Percentiles rank a stretch among this genome's conserved stretches.
Conservation (phyloP, 2,113 vertebrate genomes). For the Tylochromis polylepis region DNA sequence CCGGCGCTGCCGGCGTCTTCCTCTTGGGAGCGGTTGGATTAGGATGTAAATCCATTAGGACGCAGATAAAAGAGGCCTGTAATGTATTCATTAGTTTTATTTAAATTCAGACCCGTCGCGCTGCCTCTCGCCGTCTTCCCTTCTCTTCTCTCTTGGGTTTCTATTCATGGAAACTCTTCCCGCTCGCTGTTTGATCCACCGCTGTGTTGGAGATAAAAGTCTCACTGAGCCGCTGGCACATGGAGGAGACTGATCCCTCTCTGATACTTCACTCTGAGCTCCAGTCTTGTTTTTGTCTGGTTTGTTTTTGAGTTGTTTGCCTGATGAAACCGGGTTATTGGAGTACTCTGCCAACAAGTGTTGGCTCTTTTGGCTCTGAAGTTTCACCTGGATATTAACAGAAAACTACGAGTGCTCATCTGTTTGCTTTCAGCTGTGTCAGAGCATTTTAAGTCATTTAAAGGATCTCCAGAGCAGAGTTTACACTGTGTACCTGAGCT, state of each 20-base stretch:
- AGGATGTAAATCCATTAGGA: slow-evolving; percentile 50
- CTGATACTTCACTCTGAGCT: not conserved
- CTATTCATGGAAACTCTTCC: slow-evolving; percentile 17
- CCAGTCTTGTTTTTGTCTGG: not conserved
- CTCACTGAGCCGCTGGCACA: not conserved
- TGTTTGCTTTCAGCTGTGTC: not conserved
- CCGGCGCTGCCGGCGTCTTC: not conserved
- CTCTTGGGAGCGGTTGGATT: slow-evolving; percentile 28
- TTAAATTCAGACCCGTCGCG: slow-evolving; percentile 34
- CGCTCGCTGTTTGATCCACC: slow-evolving; percentile 8
- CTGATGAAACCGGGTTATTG: not conserved
- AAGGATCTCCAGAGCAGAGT: not conserved
- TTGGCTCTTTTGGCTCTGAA: not conserved
- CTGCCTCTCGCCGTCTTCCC: not conserved
- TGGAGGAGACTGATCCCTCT: not conserved
- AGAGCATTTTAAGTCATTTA: not conserved
- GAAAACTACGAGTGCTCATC: not conserved
- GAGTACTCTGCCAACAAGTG: not conserved
- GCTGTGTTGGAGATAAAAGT: slow-evolving; percentile 3
- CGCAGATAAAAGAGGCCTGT: slow-evolving; percentile 54
- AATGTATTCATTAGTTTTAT: slow-evolving; percentile 71
- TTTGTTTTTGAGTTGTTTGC: not conserved
- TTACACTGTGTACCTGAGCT: not conserved
- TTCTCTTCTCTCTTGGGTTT: not conserved
- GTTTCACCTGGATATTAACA: not conserved